Base-by-base conservation (phyloP, 2,888 invertebrate species). In the Apocheima hispidaria region DNA sequence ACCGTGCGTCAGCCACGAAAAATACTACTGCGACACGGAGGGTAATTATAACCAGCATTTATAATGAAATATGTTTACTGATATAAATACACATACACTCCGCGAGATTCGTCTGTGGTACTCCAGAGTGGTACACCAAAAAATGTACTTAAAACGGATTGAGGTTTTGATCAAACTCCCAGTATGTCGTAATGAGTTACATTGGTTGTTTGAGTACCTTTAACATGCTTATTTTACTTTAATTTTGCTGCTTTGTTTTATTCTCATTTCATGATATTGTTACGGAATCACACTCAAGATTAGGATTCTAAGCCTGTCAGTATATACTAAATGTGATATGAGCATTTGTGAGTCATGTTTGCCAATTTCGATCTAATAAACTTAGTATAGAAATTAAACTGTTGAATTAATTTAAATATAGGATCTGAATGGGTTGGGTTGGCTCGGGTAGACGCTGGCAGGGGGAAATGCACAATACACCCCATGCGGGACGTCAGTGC, bases 1-100 rank as follows among this genome's bases (percentile, higher is more conserved):
- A 52, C 20, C 55, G 55, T 62, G 61, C 56, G 52, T 62, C 61
- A 62, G 26, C 56, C 16, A 52, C 52, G 56, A 53, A 57, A 62
- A 57, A 56, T 56, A 62, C 43, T 62, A 49, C 49, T 16, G 56
- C 56, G 61, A 62, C 61, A 62, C 50, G 43, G 33, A 51, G 7
- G 40, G 55, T 51, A 60, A 60, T 60, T 60, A 60, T 60, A 55
- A 55, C 60, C 43, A 55, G 38, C 55, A 55, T 60, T 60, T 60
- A 60, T 60, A 49, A 55, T 60, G 21, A 60, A 53, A 49, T 60
- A 48, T 51, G 50, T 16, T 59, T 40, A 49, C 41, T 54, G 60
- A 49, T 60, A 60, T 60, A 60, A 60, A 60, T 55, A 60, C 38
- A 14, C 40, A 28, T 28, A 38, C 26, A 53, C 38, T 43, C 28